phyloP scores from a whole-genome alignment of 2,888 invertebrate genomes.

The Lepetodrilus schrolli region DNA sequence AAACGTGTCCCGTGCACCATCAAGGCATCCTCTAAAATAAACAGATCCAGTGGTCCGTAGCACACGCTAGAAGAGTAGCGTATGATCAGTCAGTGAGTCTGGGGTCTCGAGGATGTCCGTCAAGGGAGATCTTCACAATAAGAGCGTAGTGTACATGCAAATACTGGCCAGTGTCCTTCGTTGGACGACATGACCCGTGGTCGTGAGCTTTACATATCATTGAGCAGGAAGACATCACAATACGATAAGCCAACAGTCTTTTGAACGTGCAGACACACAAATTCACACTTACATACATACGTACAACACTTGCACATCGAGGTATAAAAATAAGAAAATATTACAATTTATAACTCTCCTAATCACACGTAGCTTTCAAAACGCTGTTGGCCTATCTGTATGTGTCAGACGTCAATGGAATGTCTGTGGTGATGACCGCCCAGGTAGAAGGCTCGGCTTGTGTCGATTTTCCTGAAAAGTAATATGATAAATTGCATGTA shows the following conservation, averaged over 20 bases:
- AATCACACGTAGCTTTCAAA: slow-evolving; percentile 16
- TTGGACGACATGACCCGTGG: too few species aligned
- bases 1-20: too few species aligned
- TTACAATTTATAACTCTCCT: not conserved
- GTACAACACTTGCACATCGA: not conserved
- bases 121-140: too few species aligned
- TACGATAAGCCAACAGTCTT: slow-evolving; percentile 23
- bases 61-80: too few species aligned
- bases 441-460: slow-evolving; percentile 29
- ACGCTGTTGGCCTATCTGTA: slow-evolving; percentile 17
- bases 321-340: slow-evolving; percentile 15
- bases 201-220: too few species aligned
- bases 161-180: too few species aligned
- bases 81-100: too few species aligned
- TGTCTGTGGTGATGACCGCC: not conserved
- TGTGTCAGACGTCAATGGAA: slow-evolving; percentile 25
- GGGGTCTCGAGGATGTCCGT: too few species aligned
- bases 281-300: not conserved
- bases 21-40: too few species aligned
- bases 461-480: slow-evolving; percentile 28
- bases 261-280: not conserved
- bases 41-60: too few species aligned
- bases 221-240: not conserved
- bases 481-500: too few species aligned
- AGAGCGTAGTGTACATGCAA: too few species aligned